phyloP scores from a whole-genome alignment of 2,888 invertebrate genomes.

The Brassicogethes aeneus region DNA sequence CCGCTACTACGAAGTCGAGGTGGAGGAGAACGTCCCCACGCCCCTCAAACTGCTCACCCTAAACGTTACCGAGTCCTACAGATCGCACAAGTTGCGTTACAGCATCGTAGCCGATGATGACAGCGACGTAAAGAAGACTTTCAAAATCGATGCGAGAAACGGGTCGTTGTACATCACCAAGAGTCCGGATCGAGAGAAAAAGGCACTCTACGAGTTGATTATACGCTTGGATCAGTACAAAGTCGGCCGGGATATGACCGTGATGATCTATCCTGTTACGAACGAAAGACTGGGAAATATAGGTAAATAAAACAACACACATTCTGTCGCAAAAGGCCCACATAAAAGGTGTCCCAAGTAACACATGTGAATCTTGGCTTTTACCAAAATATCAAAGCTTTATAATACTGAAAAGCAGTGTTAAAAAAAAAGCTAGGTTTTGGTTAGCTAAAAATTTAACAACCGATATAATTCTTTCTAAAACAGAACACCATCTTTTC shows the following conservation, averaged over 20 bases:
- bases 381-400: too few relatives aligned
- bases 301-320: conserved; percentile 43
- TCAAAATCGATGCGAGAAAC: conserved; percentile 66
- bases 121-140: conserved; percentile 50
- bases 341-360: too few relatives aligned
- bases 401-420: too few relatives aligned
- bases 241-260: conserved; percentile 57
- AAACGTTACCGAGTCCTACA: conserved; percentile 62
- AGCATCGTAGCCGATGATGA: conserved; percentile 51
- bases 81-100: conserved; percentile 56
- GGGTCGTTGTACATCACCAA: conserved; percentile 66
- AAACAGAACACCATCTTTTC: too few relatives aligned
- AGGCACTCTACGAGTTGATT: conserved; percentile 53
- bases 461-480: too few relatives aligned
- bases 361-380: too few relatives aligned
- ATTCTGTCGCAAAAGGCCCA: not conserved
- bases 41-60: conserved; percentile 68
- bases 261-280: conserved; percentile 67
- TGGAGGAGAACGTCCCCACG: conserved; percentile 70
- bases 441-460: too few relatives aligned
- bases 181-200: conserved; percentile 66
- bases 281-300: conserved; percentile 64
- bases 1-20: conserved; percentile 69
- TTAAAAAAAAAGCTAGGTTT: conserved; percentile 1
- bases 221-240: conserved; percentile 47